Percentiles rank a stretch among this genome's conserved stretches.
Conservation (phyloP, 2,888 invertebrate genomes). For the Emmelina monodactyla region DNA sequence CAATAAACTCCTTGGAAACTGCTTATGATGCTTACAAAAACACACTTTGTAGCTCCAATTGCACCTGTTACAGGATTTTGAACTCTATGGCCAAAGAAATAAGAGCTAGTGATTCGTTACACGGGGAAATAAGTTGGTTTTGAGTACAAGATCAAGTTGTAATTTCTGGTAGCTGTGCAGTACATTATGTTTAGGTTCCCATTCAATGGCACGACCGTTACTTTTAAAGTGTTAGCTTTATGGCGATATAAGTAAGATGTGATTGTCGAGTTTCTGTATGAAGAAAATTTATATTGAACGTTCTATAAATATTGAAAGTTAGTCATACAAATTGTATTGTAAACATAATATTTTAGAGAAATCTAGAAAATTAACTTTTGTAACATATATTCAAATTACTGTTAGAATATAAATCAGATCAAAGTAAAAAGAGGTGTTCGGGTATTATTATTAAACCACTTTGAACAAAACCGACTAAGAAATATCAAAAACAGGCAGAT, state of each 20-base stretch:
- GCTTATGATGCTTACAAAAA: constrained; percentile 19
- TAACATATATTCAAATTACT: too few relatives aligned
- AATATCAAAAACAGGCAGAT: constrained; percentile 52
- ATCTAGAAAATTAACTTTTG: constrained; percentile 3
- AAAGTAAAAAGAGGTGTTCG: too few relatives aligned
- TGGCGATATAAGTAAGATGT: too few relatives aligned
- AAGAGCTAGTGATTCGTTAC: background rate
- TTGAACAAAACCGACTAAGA: constrained; percentile 38
- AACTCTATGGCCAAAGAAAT: background rate
- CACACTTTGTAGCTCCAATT: background rate
- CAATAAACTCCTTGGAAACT: constrained; percentile 46
- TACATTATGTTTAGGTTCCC: too few relatives aligned
- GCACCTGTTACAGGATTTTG: background rate
- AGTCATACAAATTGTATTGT: background rate
- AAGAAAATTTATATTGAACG: too few relatives aligned
- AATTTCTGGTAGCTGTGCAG: too few relatives aligned
- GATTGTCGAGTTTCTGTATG: too few relatives aligned
- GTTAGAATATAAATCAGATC: too few relatives aligned
- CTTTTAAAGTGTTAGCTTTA: too few relatives aligned
- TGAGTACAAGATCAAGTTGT: constrained; percentile 30
- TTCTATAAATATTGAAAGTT: too few relatives aligned
- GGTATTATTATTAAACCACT: constrained; percentile 35
- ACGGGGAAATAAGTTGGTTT: background rate
- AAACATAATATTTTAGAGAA: background rate
- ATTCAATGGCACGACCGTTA: too few relatives aligned